Percentiles rank a stretch among this genome's conserved stretches.
phyloP scores from a whole-genome alignment of 2,113 vertebrate species.

The Sigmodon hispidus region DNA sequence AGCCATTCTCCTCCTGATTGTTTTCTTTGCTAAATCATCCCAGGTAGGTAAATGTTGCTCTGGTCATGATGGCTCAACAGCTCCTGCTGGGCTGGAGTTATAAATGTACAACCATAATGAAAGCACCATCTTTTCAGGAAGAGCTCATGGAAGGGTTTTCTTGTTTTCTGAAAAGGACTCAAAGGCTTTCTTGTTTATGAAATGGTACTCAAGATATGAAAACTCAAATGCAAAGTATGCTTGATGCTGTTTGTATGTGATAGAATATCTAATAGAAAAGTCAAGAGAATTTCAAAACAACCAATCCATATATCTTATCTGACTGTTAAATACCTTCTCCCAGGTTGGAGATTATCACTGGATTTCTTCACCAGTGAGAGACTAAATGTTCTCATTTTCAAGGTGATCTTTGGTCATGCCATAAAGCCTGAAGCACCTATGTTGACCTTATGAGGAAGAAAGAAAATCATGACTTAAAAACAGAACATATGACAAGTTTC shows the following conservation, averaged over 20 bases:
- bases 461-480: slow-evolving; percentile 35
- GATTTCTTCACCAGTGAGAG: background rate
- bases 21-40: background rate
- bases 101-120: background rate
- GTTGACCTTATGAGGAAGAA: background rate
- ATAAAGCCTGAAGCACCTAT: background rate
- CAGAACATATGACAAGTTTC: background rate
- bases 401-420: background rate
- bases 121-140: background rate
- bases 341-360: background rate
- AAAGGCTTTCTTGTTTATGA: slow-evolving; percentile 19
- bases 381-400: background rate
- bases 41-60: slow-evolving; percentile 11
- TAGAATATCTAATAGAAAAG: background rate
- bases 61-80: background rate
- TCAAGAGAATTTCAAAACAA: background rate
- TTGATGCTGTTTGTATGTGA: background rate
- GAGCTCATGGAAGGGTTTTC: background rate
- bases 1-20: background rate
- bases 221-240: background rate
- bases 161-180: background rate
- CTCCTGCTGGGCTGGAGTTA: background rate
- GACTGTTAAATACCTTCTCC: background rate
- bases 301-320: background rate
- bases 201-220: background rate